These are phyloP conservation scores for Erpornis zantholeuca DNA, from an alignment of 2,113 vertebrate species.

Conservation along the genomic window DNA sequence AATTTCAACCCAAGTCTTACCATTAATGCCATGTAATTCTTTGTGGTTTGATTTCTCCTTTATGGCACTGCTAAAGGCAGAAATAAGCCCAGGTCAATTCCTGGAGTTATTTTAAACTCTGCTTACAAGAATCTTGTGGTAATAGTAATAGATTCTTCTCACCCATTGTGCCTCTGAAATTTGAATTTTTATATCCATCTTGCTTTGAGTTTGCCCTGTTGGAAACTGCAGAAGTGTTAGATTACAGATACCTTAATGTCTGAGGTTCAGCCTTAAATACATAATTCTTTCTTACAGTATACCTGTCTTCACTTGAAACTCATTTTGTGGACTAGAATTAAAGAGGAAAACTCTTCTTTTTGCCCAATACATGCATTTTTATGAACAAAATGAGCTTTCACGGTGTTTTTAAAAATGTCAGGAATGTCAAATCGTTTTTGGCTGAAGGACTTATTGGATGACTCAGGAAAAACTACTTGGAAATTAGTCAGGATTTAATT, in stretches of 20 bases:
- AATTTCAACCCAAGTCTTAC: conserved; percentile 6
- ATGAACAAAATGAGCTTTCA: conserved; percentile 16
- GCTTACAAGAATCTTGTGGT: background rate
- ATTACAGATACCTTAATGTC: background rate
- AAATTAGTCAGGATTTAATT: conserved; percentile 36
- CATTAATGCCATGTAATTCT: background rate
- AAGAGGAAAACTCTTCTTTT: background rate
- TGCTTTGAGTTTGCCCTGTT: background rate
- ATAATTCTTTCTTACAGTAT: background rate
- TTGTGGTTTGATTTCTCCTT: background rate
- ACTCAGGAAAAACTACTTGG: conserved; percentile 31
- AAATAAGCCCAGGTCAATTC: background rate
- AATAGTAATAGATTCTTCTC: background rate
- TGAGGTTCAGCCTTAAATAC: background rate
- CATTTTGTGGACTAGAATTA: background rate
- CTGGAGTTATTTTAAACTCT: background rate
- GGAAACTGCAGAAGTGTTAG: background rate
- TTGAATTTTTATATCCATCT: background rate
- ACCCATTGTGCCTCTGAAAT: background rate
- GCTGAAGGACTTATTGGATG: background rate
- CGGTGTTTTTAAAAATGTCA: background rate
- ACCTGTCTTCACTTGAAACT: background rate
- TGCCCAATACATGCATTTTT: background rate
- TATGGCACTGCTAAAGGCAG: background rate
- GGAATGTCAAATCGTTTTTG: background rate